Base-by-base conservation (phyloP, 1,140 invertebrate species). In the Heliconius nattereri region DNA sequence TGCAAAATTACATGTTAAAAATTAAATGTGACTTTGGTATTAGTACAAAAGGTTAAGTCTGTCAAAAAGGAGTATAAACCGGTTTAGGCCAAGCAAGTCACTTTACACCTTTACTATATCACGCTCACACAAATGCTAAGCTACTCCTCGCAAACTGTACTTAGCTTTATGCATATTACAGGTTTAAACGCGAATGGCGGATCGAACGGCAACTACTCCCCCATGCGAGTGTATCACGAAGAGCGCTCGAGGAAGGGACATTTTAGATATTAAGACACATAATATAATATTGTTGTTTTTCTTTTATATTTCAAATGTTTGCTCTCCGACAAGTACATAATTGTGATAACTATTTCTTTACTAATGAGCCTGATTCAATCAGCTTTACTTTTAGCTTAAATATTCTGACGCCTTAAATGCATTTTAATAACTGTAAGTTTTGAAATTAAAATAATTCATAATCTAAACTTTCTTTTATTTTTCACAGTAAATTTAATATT, bases 151-250 rank as follows among this genome's bases (percentile, higher is more conserved):
- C 40, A 2, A 11, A 40, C 11, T 40, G 40, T 45, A 40, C 37
- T 3, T 40, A 2, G 37, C 37, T 45, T 16, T 49, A 49, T 16
- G 23, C 26, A 66, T 5, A 23, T 95, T 95, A 73, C 89, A 96
- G 96, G 95, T 79, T 94, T 96, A 87, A 96, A 96, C 85, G 95
- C 95, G n/a, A 97, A 97, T 87, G 92, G 94, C 37, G 89, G 85
- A 8, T 93, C 94, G 0, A 95, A 95, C 78, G 96, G 97, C 49
- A 96, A 95, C 85, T 97, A 97, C 86, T 97, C 97, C 20, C 97
- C 97, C 7, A 95, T 97, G 85, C 94, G 96, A 85, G 97, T 97
- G 3, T 97, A 97, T 85, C 97, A 97, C 90, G 97, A 97, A 85
- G 96, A 96, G 84, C 95, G 96, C 88, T 97, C 96, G 75, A 96